Evolutionary conservation across 2,888 invertebrate genomes (phyloP), one percentile per base, ranked within the genome.

Genomic region (Leptothorax acervorum): DNA sequence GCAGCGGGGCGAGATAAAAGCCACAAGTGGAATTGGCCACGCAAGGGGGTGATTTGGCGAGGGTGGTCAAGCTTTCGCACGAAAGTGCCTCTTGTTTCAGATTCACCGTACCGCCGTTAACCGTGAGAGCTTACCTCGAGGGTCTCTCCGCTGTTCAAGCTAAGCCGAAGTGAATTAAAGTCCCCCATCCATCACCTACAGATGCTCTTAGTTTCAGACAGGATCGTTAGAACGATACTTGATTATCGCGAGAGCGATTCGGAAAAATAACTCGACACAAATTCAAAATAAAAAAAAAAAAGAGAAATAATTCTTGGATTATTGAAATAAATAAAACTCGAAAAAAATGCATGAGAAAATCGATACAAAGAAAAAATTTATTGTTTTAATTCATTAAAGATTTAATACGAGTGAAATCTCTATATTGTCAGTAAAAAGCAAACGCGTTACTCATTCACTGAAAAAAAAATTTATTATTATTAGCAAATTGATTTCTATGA

Each of bases 141-240:
- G 79, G 82, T 73, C 84, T 68, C 60, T 84, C n/a, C 35, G 55
- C n/a, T 62, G 53, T 53, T 66, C 68, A 81, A 83, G 79, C 73
- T 82, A 85, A 88, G 84, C 86, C 89, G 68, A 88, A 90, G 89
- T 89, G 89, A 91, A 92, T 92, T 90, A 90, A 91, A 91, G 90
- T 86, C 76, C 42, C 75, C 82, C 53, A 68, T 68, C 87, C 88
- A 63, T 91, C 91, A 92, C 92, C 91, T 93, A 91, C 92, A 91
- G 92, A 89, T 90, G 76, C 60, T 81, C 57, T 28, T 6, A 55
- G 31, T 53, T 53, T 62, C 57, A 28, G 11, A 12, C 2, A 35
- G 15, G 12, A 18, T 23, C 35, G 18, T 68, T 48, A 31, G 18
- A 63, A 18, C 66, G 15, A 70, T 57, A 57, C 31, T 23, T 82